Evolutionary conservation across 2,113 vertebrate genomes (phyloP).

Genomic region (Megaleporinus macrocephalus): DNA sequence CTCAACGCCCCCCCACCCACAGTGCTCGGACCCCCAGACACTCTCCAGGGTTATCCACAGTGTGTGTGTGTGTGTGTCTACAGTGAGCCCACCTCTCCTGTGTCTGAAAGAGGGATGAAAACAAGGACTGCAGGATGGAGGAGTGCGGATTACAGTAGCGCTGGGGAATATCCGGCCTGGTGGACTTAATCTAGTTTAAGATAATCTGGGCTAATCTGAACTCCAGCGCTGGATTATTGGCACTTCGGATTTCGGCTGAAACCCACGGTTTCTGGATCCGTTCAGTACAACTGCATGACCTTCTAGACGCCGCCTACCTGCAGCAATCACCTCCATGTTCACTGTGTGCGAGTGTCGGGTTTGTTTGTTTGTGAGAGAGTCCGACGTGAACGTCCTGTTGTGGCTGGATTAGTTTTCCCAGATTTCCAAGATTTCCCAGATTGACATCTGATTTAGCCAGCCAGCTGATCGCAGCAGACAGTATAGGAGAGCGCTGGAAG

Average conservation of each 20-base stretch:
- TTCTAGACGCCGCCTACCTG: conserved; percentile 12
- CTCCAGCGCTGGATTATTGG: conserved; percentile 25
- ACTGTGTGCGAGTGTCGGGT: conserved; percentile 40
- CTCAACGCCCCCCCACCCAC: too few species aligned
- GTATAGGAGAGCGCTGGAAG: too few species aligned
- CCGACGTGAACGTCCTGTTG: neutral
- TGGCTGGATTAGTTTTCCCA: too few species aligned
- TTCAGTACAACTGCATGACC: conserved; percentile 44
- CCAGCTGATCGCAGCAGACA: too few species aligned
- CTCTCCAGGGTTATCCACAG: neutral
- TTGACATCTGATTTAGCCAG: too few species aligned
- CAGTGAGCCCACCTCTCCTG: conserved; percentile 19
- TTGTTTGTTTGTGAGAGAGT: neutral
- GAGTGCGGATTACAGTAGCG: conserved; percentile 29
- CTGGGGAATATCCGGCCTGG: neutral
- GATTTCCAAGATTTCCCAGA: too few species aligned
- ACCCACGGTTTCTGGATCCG: conserved; percentile 28
- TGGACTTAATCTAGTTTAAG: neutral
- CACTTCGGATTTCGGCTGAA: neutral
- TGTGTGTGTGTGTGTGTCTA: conserved; percentile 12
- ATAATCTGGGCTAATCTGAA: conserved; percentile 8
- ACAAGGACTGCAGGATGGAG: neutral
- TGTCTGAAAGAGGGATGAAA: conserved; percentile 16
- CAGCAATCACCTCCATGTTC: conserved; percentile 40
- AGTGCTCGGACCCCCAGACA: neutral